phyloP scores from a whole-genome alignment of 1,140 invertebrate genomes.

The Drosophila pectinifera region DNA sequence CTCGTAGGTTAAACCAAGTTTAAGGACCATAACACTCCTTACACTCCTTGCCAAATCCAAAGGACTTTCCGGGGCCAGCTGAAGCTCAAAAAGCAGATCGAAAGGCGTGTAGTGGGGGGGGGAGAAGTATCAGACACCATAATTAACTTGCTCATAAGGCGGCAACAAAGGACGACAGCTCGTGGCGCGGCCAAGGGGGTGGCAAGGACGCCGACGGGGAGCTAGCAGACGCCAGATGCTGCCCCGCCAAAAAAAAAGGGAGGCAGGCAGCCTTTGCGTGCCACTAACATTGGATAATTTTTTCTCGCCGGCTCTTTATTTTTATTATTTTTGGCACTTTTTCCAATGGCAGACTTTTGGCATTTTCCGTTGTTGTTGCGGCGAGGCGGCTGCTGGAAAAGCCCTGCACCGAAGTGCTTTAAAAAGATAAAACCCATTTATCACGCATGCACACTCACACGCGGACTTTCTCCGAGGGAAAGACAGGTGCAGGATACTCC shows the following conservation, averaged over 20 bases:
- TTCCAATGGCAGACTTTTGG: slow-evolving; percentile 18
- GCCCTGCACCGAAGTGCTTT: slow-evolving; percentile 76
- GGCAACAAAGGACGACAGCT: slow-evolving; percentile 35
- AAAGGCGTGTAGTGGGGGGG: slow-evolving; percentile 7
- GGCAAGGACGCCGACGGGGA: slow-evolving; percentile 32
- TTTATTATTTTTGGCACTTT: slow-evolving; percentile 13
- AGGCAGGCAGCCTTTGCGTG: slow-evolving; percentile 51
- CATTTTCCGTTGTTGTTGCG: slow-evolving; percentile 31
- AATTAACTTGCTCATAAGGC: slow-evolving; percentile 81
- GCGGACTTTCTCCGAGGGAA: background rate
- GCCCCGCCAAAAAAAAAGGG: slow-evolving; percentile 9
- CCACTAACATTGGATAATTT: slow-evolving; percentile 63
- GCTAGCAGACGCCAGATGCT: slow-evolving; percentile 60
- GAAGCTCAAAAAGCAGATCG: slow-evolving; percentile 5
- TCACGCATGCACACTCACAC: slow-evolving; percentile 65
- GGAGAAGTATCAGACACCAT: slow-evolving; percentile 77
- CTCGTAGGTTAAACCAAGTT: too few species aligned
- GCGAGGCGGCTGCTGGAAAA: slow-evolving; percentile 33
- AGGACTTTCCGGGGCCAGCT: background rate
- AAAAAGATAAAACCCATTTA: slow-evolving; percentile 83
- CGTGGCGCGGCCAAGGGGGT: background rate
- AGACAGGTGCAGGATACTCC: slow-evolving; percentile 40
- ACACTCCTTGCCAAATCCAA: background rate
- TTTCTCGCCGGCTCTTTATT: slow-evolving; percentile 14
- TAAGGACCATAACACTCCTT: too few species aligned